A percentile compares a stretch with the other conserved stretches of the same genome.
Conservation (phyloP, 2,797 vertebrate genomes). For the Rhadinocentrus ornatus region DNA sequence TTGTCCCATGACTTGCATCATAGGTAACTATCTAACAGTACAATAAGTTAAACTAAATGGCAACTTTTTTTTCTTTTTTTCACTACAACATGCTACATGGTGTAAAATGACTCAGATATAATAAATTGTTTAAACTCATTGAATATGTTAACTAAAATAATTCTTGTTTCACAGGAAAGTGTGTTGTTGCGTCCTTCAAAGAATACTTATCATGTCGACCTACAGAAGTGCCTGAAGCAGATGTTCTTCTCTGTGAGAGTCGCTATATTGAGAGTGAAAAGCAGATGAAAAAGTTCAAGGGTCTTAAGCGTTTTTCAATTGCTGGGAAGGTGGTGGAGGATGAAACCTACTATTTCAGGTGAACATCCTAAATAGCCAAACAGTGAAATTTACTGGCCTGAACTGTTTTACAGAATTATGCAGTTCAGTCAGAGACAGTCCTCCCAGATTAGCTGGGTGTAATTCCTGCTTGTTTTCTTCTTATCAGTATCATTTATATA, state of each 20-base stretch:
- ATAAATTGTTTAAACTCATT: not conserved
- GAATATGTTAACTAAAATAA: not conserved
- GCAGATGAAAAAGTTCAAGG: constrained; percentile 99
- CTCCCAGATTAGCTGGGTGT: not conserved
- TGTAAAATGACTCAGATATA: not conserved
- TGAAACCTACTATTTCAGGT: constrained; percentile 99
- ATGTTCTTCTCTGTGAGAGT: constrained; percentile 94
- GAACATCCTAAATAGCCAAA: not conserved
- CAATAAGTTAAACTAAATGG: not conserved
- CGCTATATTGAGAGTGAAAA: constrained; percentile 98
- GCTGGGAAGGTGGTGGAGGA: constrained; percentile 98
- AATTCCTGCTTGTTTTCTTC: not conserved
- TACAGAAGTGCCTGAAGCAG: constrained; percentile 88
- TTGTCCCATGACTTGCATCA: constrained; percentile 96
- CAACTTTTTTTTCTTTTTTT: not conserved
- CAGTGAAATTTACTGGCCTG: not conserved
- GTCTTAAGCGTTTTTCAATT: constrained; percentile 95
- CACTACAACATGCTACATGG: not conserved
- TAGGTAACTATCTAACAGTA: constrained; percentile 81
- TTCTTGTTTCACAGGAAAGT: constrained; percentile 87
- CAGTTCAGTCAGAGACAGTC: not conserved
- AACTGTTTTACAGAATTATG: not conserved
- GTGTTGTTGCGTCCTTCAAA: constrained; percentile 94
- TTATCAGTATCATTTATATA: not conserved
- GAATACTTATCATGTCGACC: constrained; percentile 97